Evolutionary conservation across 2,797 vertebrate genomes (phyloP), one percentile per base, ranked within the genome.

Genomic region (Sphenodon punctatus): DNA sequence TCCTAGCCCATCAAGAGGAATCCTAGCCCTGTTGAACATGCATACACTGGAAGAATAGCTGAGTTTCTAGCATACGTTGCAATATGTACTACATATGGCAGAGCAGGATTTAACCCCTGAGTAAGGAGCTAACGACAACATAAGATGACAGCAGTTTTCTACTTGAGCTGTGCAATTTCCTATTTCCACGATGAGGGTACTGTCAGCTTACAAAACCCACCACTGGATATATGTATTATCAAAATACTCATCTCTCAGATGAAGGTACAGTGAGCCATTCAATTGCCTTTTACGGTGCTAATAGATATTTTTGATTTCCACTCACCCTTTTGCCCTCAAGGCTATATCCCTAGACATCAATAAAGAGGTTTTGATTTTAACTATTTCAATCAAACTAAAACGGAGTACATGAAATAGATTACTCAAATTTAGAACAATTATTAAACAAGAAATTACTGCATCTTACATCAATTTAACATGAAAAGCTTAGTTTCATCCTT

Each of bases 361-460:
- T 80, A 94, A 84, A 51, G 88, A 94, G 93, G 90, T 93, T 90
- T 91, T 92, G 91, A 88, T 92, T 94, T 86, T 67, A 90, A 89
- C 92, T 91, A 90, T 93, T 94, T 91, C 90, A 81, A 80, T 10
- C 84, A 75, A 76, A 91, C 90, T 89, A 93, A 92, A 91, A 94
- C 92, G 92, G 87, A 90, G 74, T 89, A 86, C 93, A 91, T 91
- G 79, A 85, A 94, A 94, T 90, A 90, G 86, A 93, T 93, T 93
- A 91, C 82, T 84, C 93, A 91, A 93, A 94, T 95, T 92, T 95
- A 93, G 94, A 94, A 91, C 94, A 92, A 93, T 93, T 93, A 92
- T 89, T 91, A 93, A 87, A 90, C 93, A 86, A 95, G 92, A 94
- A 92, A 88, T 87, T 92, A 89, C 88, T 93, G 90, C 19, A 67